Base-by-base conservation (phyloP, 2,888 invertebrate genomes). In the Julus scanicus region DNA sequence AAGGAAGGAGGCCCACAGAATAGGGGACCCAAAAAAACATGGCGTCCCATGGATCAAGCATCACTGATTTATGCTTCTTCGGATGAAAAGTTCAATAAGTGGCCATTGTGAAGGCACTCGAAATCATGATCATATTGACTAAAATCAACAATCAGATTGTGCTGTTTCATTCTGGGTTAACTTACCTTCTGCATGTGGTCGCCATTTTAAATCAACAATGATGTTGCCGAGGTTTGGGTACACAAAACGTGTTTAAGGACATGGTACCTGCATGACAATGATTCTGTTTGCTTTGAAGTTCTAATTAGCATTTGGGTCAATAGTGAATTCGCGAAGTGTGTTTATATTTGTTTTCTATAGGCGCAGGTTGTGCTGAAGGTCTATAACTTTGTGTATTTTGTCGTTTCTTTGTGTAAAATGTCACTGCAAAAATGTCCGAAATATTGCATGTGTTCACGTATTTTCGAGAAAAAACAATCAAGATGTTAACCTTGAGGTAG, bases 41-140 rank as follows among this genome's bases (percentile, higher is more conserved):
- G 63, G 63, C 63, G n/a, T 63, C 63, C 9, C 71, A n/a, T 71
- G 71, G 29, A 29, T 71, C n/a, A 71, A 29, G 29, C 29, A 9
- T 11, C 71, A 29, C 71, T 71, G 71, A 71, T 71, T 29, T 11
- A 71, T 71, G 71, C 71, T 29, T 71, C 71, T 71, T 11, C 29
- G 71, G 71, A 71, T 29, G 71, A 71, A 71, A 71, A 71, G 71
- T 71, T 71, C 71, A 71, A 71, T 71, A 29, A 71, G 71, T 71
- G 71, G 71, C 71, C 71, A 29, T 71, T 71, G 71, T 71, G 29
- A 71, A 29, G 29, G 29, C 71, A 71, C 71, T 71, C 71, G 71
- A 71, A 71, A 71, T 71, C 71, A 71, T 29, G 71, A 71, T 71
- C 71, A 71, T 29, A 71, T 71, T 29, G 71, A 71, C 71, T 71